Percentiles rank a stretch among this genome's conserved stretches.
These are phyloP conservation scores for Microtus obscurus DNA, from an alignment of 2,797 vertebrate species.

Conservation along the genomic window DNA sequence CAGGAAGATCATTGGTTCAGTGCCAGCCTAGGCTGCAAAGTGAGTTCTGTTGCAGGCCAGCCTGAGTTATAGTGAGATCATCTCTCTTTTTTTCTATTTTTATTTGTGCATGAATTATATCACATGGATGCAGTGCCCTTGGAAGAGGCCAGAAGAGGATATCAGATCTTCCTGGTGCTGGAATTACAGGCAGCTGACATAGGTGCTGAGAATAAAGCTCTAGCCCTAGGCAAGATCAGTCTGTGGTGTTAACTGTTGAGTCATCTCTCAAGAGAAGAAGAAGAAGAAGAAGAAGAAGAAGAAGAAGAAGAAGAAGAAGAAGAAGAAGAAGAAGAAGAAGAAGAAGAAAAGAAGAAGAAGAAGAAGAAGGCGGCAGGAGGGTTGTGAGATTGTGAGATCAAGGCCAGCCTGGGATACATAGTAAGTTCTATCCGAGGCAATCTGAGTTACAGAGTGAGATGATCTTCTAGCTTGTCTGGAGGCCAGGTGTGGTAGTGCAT, in stretches of 20 bases:
- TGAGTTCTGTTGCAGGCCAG: background rate
- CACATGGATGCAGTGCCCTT: no score
- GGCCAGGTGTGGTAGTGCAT: background rate
- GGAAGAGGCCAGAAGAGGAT: background rate
- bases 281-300: no score
- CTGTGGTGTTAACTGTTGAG: background rate
- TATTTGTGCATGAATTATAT: background rate
- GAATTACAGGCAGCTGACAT: background rate
- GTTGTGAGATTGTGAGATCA: background rate
- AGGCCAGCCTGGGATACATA: background rate
- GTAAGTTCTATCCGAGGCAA: background rate
- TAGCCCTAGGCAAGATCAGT: background rate
- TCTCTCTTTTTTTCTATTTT: background rate
- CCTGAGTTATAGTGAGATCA: background rate
- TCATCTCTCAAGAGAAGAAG: background rate
- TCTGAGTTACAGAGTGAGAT: background rate
- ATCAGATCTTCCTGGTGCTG: background rate
- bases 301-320: no score
- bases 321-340: no score
- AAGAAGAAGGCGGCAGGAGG: no score
- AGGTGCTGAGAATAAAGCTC: background rate
- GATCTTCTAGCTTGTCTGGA: background rate
- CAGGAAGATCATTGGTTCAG: background rate
- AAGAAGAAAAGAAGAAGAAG: accelerated
- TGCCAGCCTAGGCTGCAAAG: background rate